Conservation (phyloP, 92 coral and sea anemone species). For the Meandrina meandrites region DNA sequence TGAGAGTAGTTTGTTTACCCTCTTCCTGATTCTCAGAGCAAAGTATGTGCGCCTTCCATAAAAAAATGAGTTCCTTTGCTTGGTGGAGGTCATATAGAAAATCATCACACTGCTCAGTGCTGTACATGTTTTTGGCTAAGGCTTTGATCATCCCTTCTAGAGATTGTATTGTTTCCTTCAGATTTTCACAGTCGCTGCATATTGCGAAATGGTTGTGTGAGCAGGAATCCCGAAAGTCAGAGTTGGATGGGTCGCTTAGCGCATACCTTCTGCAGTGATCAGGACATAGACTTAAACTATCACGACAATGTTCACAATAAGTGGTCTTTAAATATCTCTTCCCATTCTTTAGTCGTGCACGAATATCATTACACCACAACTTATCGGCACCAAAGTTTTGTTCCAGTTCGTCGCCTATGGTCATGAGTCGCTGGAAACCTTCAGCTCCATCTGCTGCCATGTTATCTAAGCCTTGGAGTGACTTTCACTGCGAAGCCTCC, state of each 20-base stretch:
- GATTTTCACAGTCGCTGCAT: constrained; percentile 16
- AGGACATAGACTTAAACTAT: constrained; percentile 21
- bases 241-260: constrained; percentile 23
- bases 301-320: constrained; percentile 34
- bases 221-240: constrained; percentile 37
- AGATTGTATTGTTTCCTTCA: not conserved
- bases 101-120: constrained; percentile 37
- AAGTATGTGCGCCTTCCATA: constrained; percentile 26
- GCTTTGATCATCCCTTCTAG: not conserved
- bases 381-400: constrained; percentile 23
- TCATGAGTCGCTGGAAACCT: constrained; percentile 18
- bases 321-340: constrained; percentile 4
- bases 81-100: constrained; percentile 35
- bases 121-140: constrained; percentile 22
- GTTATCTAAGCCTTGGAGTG: not conserved
- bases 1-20: constrained; percentile 12
- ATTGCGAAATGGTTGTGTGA: not conserved
- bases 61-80: constrained; percentile 24
- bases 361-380: constrained; percentile 15
- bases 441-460: constrained; percentile 32
- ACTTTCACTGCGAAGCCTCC: constrained; percentile 3
- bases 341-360: too few relatives aligned
- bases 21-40: constrained; percentile 8
- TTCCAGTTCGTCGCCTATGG: constrained; percentile 29
- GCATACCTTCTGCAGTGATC: constrained; percentile 50